phyloP scores from a whole-genome alignment of 35 echinoderm and acorn worm species.

The Diadema setosum region DNA sequence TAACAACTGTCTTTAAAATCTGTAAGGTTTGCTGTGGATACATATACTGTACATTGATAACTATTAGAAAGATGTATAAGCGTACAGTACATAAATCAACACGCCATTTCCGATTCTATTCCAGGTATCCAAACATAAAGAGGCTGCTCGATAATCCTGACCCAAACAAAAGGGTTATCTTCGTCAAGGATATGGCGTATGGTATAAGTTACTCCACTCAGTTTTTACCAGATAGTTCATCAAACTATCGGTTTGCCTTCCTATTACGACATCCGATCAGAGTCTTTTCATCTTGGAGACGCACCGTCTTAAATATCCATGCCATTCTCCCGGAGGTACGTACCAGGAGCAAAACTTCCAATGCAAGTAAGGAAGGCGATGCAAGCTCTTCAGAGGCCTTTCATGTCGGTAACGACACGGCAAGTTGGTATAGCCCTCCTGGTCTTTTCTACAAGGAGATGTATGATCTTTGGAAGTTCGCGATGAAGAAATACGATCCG shows the following conservation, averaged over 20 bases:
- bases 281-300: slow-evolving; percentile 16
- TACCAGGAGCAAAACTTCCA: neutral
- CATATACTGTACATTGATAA: no score
- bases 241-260: slow-evolving; percentile 16
- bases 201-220: slow-evolving; percentile 8
- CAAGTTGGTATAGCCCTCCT: neutral
- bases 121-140: neutral
- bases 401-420: neutral
- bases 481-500: neutral
- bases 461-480: slow-evolving; percentile 14
- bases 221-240: slow-evolving; percentile 21
- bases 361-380: neutral
- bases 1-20: no score
- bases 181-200: slow-evolving; percentile 52
- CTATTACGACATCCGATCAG: slow-evolving; percentile 64
- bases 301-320: neutral
- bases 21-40: no score
- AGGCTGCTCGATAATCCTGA: neutral
- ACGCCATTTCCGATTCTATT: no score
- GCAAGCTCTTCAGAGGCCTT: neutral
- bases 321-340: no score
- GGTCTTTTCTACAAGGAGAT: neutral
- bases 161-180: slow-evolving; percentile 31
- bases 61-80: no score
- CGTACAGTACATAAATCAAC: no score